These are phyloP conservation scores for Dendrophyllia cribrosa DNA, from an alignment of 64 coral and sea anemone species.

Conservation along the genomic window DNA sequence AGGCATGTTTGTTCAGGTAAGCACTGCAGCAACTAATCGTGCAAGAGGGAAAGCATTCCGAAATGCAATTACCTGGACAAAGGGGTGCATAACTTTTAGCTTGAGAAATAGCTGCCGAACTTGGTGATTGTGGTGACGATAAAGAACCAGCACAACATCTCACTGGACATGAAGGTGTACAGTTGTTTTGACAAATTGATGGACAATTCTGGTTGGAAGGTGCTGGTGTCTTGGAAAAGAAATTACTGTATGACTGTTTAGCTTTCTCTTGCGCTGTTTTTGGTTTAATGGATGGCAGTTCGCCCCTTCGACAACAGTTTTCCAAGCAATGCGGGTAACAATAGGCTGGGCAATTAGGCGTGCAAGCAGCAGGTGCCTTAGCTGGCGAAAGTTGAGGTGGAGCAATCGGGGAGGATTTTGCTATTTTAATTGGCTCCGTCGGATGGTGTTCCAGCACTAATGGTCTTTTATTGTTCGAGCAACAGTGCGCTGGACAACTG, in stretches of 20 bases:
- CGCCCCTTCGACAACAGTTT: slow-evolving; percentile 29
- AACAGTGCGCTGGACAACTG: slow-evolving; percentile 26
- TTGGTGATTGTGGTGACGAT: background rate
- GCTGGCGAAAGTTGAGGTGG: background rate
- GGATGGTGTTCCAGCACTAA: background rate
- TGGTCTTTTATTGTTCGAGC: background rate
- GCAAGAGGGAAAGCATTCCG: slow-evolving; percentile 74
- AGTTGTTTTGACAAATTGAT: slow-evolving; percentile 29
- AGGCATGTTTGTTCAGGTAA: background rate
- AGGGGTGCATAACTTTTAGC: background rate
- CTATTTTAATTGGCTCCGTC: background rate
- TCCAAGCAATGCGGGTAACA: slow-evolving; percentile 27
- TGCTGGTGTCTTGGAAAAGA: slow-evolving; percentile 10
- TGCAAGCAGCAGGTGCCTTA: slow-evolving; percentile 1
- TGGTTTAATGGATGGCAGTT: background rate
- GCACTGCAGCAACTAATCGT: slow-evolving; percentile 64
- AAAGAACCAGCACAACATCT: slow-evolving; percentile 32
- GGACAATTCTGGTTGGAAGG: slow-evolving; percentile 12
- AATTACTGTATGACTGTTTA: slow-evolving; percentile 24
- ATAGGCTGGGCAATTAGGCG: slow-evolving; percentile 12
- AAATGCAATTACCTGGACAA: slow-evolving; percentile 62
- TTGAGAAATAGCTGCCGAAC: background rate
- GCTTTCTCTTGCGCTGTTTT: background rate
- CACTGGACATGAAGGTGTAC: slow-evolving; percentile 20
- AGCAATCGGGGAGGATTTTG: background rate